Percentiles rank a stretch among this genome's conserved stretches.
These are phyloP conservation scores for Chironomus tentans DNA, from an alignment of 2,888 invertebrate species.

Conservation along the genomic window DNA sequence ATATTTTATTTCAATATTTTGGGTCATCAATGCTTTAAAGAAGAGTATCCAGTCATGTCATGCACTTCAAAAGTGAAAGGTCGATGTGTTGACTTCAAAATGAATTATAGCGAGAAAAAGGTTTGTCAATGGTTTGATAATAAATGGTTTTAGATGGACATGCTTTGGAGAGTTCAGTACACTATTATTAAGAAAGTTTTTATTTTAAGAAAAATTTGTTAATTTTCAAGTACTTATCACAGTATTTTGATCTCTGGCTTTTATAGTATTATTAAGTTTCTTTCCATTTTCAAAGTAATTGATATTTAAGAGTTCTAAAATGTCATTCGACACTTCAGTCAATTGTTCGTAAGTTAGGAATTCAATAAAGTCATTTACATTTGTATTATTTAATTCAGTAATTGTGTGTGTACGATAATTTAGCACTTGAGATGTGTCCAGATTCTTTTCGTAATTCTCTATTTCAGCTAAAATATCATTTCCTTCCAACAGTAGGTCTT, in stretches of 20 bases:
- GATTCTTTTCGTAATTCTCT: background rate
- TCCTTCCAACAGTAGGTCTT: background rate
- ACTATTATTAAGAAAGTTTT: no score
- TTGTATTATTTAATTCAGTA: background rate
- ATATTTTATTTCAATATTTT: constrained; percentile 64
- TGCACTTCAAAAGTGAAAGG: constrained; percentile 42
- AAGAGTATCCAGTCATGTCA: constrained; percentile 46
- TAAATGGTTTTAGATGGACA: constrained; percentile 46
- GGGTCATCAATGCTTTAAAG: constrained; percentile 61
- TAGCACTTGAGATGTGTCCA: no score
- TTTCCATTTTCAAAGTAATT: background rate
- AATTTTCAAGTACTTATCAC: background rate
- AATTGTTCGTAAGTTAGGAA: background rate
- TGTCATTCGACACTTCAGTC: no score
- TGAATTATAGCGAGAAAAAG: constrained; percentile 43
- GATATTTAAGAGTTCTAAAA: no score
- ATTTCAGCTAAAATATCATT: background rate
- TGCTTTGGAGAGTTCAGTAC: no score
- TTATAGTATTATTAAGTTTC: background rate
- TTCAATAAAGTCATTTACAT: background rate
- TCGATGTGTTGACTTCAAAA: constrained; percentile 45
- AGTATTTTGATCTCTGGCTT: background rate
- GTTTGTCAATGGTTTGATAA: constrained; percentile 54
- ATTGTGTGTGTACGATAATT: background rate
- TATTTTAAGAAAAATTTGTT: no score